Conservation (phyloP, 2,797 vertebrate genomes). For the Phoxinus dragarum region DNA sequence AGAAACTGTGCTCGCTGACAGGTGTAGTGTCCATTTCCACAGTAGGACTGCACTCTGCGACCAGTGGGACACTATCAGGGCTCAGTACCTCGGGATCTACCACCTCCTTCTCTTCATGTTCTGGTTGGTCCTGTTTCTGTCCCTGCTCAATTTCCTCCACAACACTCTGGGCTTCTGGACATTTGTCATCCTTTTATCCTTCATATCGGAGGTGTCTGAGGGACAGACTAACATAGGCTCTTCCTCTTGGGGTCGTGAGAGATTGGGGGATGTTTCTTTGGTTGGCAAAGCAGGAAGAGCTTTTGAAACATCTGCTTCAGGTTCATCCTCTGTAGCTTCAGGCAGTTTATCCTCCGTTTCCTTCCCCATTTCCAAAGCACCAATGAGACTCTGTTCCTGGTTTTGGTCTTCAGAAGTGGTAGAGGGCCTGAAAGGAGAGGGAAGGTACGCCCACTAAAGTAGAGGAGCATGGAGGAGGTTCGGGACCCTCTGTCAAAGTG, state of each 20-base stretch:
- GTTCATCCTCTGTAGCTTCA: slow-evolving; percentile 29
- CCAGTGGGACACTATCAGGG: slow-evolving; percentile 58
- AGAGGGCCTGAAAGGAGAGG: slow-evolving; percentile 51
- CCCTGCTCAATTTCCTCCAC: slow-evolving; percentile 14
- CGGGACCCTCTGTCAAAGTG: slow-evolving; percentile 55
- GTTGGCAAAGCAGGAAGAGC: slow-evolving; percentile 43
- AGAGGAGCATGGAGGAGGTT: slow-evolving; percentile 47
- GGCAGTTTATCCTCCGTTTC: slow-evolving; percentile 25
- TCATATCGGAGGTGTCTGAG: slow-evolving; percentile 24
- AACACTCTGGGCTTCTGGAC: slow-evolving; percentile 42
- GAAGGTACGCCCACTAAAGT: slow-evolving; percentile 39
- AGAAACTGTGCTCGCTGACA: slow-evolving; percentile 74
- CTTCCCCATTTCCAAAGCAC: slow-evolving; percentile 29
- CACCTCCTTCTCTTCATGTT: slow-evolving; percentile 63
- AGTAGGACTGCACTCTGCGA: slow-evolving; percentile 66
- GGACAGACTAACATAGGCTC: slow-evolving; percentile 55
- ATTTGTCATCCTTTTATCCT: slow-evolving; percentile 4
- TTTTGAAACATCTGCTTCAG: slow-evolving; percentile 60
- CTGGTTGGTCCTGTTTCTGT: slow-evolving; percentile 51
- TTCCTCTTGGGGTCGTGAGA: slow-evolving; percentile 40
- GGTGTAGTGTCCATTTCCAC: slow-evolving; percentile 76
- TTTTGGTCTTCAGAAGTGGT: slow-evolving; percentile 41
- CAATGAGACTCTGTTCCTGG: slow-evolving; percentile 27
- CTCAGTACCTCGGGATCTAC: slow-evolving; percentile 49
- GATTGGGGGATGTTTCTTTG: slow-evolving; percentile 58